Conservation (phyloP, 2,888 invertebrate species). For the Leucozona laternaria region DNA sequence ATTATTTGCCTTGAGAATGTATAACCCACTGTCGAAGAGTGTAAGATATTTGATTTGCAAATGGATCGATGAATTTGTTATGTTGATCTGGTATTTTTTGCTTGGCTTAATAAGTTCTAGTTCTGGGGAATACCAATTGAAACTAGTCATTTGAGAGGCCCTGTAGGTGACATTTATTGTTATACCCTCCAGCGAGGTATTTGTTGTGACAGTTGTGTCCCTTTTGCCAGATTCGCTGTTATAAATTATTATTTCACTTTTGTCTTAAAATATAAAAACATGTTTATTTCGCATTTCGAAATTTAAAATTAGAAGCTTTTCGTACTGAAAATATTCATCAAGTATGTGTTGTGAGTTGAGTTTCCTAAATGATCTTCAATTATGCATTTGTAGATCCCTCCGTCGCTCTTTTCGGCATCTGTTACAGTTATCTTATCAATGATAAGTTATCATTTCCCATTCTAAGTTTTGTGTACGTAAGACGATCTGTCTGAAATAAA, state of each 20-base stretch:
- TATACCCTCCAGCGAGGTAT: constrained; percentile 75
- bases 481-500: constrained; percentile 40
- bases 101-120: constrained; percentile 79
- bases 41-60: constrained; percentile 84
- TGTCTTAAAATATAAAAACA: constrained; percentile 70
- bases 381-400: constrained; percentile 80
- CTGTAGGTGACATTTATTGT: constrained; percentile 85
- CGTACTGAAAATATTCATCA: constrained; percentile 79
- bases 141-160: constrained; percentile 85
- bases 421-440: constrained; percentile 78
- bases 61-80: constrained; percentile 79
- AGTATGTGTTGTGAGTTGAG: constrained; percentile 76
- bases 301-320: not conserved
- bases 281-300: not conserved
- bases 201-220: constrained; percentile 57
- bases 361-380: constrained; percentile 77
- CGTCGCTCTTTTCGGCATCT: constrained; percentile 78
- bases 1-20: constrained; percentile 85
- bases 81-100: constrained; percentile 79
- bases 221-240: constrained; percentile 78
- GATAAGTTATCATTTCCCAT: too few species aligned
- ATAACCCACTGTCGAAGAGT: constrained; percentile 86
- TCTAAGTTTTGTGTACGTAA: too few species aligned
- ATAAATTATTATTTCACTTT: constrained; percentile 80
- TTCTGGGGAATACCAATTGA: constrained; percentile 85